Conservation (phyloP, 2,888 invertebrate genomes). For the Caradrina clavipalpis region DNA sequence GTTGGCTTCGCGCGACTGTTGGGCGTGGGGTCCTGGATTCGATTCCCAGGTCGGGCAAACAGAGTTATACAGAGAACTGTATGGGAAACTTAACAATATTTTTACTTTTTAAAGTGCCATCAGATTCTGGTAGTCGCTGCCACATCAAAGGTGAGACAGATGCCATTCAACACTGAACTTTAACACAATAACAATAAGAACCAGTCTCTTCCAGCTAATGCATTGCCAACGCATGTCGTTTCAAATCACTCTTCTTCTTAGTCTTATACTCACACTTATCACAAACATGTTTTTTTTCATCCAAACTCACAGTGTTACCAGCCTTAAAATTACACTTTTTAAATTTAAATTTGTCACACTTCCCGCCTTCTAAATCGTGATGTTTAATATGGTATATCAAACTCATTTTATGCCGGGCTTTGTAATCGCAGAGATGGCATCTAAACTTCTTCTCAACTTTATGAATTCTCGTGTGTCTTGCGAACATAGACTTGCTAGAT, state of each 20-base stretch:
- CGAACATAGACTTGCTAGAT: constrained; percentile 71
- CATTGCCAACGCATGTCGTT: constrained; percentile 65
- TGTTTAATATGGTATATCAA: constrained; percentile 79
- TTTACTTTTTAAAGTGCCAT: too few relatives aligned
- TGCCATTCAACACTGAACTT: too few relatives aligned
- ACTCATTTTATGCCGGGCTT: constrained; percentile 81
- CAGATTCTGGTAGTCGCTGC: too few relatives aligned
- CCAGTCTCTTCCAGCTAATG: constrained; percentile 50
- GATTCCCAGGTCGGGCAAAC: too few relatives aligned
- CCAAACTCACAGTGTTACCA: constrained; percentile 24
- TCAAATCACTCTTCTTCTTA: constrained; percentile 70
- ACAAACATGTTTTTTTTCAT: constrained; percentile 61
- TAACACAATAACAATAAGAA: too few relatives aligned
- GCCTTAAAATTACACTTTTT: constrained; percentile 45
- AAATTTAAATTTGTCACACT: constrained; percentile 39
- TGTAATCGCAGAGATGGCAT: constrained; percentile 79
- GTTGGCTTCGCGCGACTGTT: too few relatives aligned
- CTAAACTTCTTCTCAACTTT: constrained; percentile 73
- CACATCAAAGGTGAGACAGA: background rate
- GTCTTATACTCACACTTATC: constrained; percentile 70
- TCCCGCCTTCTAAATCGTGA: constrained; percentile 58
- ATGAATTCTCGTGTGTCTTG: constrained; percentile 77
- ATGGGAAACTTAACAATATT: too few relatives aligned
- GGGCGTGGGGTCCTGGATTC: too few relatives aligned
- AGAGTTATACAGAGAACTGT: too few relatives aligned